Base-by-base conservation (phyloP, 2,888 invertebrate species). In the Dascillus cervinus region DNA sequence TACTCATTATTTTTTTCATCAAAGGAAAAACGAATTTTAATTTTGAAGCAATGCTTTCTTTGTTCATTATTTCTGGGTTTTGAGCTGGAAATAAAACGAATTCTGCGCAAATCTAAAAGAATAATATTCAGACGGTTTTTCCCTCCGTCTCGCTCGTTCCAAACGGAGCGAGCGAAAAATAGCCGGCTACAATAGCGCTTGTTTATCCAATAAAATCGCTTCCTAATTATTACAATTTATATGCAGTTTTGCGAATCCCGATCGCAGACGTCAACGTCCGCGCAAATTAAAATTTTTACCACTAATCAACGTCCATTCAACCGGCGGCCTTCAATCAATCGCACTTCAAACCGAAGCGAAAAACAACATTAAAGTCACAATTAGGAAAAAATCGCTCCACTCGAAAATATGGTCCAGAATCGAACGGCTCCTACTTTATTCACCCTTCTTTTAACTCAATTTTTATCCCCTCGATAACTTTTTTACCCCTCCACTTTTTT, bases 141-240 rank as follows among this genome's bases (percentile, higher is more conserved):
- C 5, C 8, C 17, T 4, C 17, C 17, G 17, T 17, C 17, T 8
- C 8, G 4, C 5, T 17, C 17, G 17, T 4, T 8, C 4, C 8
- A 17, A 17, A 6, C 8, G 8, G 17, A 4, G 8, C 17, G 4
- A 17, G 8, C 8, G 17, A 17, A 17, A 25, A 31, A 20, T 24
- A 23, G 25, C 10, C 17, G n/a, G 6, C 10, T 8, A 8, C 8
- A 6, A 17, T 8, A 6, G 5, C 13, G 23, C 25, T 23, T 20
- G n/a, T 25, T 25, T 17, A 17, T 17, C 17, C 5, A 17, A 30
- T 23, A 4, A 34, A 17, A 24, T 27, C 15, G 28, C 22, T 29
- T 33, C 24, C 41, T 39, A 43, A 43, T 45, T 45, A 45, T 45
- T 41, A 36, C 43, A 45, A 41, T 45, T 45, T 39, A 37, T 43